Evolutionary conservation across 2,888 invertebrate genomes (phyloP).

Genomic region (Falcaria lacertinaria): DNA sequence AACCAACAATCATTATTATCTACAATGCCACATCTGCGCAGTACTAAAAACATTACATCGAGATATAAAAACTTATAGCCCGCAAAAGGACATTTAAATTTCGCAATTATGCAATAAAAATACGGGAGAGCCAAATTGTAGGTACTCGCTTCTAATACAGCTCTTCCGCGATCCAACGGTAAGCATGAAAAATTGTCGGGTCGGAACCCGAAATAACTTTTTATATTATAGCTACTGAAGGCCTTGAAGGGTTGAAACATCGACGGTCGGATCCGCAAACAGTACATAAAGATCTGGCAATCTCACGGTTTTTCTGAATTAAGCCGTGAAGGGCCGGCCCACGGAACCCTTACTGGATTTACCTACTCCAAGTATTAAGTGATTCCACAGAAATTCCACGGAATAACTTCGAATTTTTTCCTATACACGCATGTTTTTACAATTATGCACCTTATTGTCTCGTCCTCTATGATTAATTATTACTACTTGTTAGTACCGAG

Average conservation of each 20-base stretch:
- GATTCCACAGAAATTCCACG: conserved; percentile 51
- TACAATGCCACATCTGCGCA: neutral
- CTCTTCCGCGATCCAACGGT: conserved; percentile 34
- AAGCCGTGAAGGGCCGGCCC: conserved; percentile 62
- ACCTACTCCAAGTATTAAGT: conserved; percentile 56
- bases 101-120: conserved; percentile 13
- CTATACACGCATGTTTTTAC: conserved; percentile 30
- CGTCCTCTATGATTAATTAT: no score
- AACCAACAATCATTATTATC: neutral
- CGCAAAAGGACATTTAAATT: neutral
- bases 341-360: conserved; percentile 49
- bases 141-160: conserved; percentile 29
- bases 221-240: conserved; percentile 56
- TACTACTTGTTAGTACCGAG: no score
- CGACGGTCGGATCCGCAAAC: conserved; percentile 65
- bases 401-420: conserved; percentile 46
- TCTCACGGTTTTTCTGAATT: conserved; percentile 69
- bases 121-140: conserved; percentile 24
- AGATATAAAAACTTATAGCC: neutral
- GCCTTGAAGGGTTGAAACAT: conserved; percentile 64
- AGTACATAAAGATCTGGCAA: conserved; percentile 67
- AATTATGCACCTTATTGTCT: no score
- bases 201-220: conserved; percentile 51
- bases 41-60: neutral
- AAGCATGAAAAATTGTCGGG: conserved; percentile 46